Evolutionary conservation across 1,140 invertebrate species (phyloP), one percentile per base, ranked within the genome.

Genomic region (Sinella curviseta): DNA sequence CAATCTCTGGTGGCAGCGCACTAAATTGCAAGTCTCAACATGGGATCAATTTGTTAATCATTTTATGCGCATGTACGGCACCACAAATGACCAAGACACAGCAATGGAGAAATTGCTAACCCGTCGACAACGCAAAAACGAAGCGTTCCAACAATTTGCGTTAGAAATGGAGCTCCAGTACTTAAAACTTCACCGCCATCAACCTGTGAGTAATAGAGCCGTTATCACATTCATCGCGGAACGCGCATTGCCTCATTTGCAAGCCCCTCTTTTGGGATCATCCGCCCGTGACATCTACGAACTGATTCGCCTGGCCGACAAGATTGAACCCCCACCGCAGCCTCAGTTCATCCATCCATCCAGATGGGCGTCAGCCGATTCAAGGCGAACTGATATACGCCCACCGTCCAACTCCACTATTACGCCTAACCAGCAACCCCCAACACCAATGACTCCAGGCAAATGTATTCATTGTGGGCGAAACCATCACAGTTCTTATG

Each of bases 1-100:
- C 8, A 74, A 36, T 26, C 17, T 36, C 3, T 74, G 70, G 70
- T 74, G 70, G 70, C 70, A 74, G 34, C 70, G 70, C 12, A 74
- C 70, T 2, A 74, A 74, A 74, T 30, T 74, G 8, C 30, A 34
- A 26, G 30, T 36, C 8, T 4, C 30, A 2, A 31, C 70, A 8
- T 74, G 70, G 70, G 70, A 74, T 3, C 12, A 74, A 74, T 74
- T 74, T 36, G 12, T 8, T 17, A 34, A 8, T 16, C 30, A 74
- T 36, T 74, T 74, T 24, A 74, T 31, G 1, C 8, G 17, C 16
- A 74, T 74, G 70, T 74, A 74, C 31, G 70, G 70, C 17, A 34
- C 16, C 24, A 8, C 8, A 4, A 16, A 12, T 2, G 70, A 74
- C 30, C 30, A 74, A 2, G 8, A 8, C 2, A 31, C 4, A 16